Evolutionary conservation across 1,140 invertebrate species (phyloP).

Genomic region (Phthorimaea operculella): DNA sequence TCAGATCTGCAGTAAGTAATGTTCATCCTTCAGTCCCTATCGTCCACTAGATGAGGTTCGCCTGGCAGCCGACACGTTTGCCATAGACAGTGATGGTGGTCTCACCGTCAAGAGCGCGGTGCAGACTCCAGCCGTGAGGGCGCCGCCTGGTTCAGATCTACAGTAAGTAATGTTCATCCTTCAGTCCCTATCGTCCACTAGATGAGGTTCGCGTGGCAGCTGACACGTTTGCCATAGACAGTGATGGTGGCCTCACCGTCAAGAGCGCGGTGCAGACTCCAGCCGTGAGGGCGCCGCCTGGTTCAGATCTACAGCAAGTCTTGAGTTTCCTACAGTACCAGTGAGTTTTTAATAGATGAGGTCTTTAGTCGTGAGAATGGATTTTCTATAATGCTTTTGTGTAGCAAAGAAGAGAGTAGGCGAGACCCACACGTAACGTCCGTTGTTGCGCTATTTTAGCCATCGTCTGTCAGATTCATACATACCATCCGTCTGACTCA

Average conservation of each 20-base stretch:
- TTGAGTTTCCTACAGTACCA: too few species aligned
- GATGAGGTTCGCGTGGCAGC: conserved; percentile 86
- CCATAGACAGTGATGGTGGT: conserved; percentile 84
- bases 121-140: conserved; percentile 81
- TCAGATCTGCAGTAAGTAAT: conserved; percentile 78
- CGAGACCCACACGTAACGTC: too few species aligned
- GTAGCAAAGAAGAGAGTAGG: too few species aligned
- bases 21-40: too few species aligned
- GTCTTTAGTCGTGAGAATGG: too few species aligned
- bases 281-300: conserved; percentile 80
- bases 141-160: conserved; percentile 82
- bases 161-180: conserved; percentile 68
- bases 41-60: conserved; percentile 78
- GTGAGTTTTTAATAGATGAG: too few species aligned
- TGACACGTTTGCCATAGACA: conserved; percentile 79
- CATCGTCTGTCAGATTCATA: too few species aligned
- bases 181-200: conserved; percentile 47
- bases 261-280: conserved; percentile 85
- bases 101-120: conserved; percentile 83
- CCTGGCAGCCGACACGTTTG: conserved; percentile 80
- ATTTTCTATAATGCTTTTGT: too few species aligned
- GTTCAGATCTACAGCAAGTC: conserved; percentile 81
- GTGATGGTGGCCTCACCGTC: conserved; percentile 83
- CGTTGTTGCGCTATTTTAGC: too few species aligned
- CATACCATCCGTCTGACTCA: too few species aligned